phyloP scores from a whole-genome alignment of 1,140 invertebrate species.

The Platyura marginata region DNA sequence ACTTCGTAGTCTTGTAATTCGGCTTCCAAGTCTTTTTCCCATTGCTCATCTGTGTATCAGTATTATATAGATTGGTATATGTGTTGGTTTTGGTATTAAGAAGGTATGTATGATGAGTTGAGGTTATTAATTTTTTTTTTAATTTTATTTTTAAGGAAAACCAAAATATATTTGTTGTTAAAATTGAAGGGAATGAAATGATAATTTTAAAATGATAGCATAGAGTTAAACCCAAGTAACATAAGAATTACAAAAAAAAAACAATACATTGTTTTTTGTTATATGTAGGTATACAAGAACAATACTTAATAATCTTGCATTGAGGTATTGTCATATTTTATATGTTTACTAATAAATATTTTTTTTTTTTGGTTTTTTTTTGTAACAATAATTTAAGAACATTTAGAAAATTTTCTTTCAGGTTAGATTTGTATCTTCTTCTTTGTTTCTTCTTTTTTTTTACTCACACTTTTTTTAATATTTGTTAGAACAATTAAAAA shows the following conservation, averaged over 20 bases:
- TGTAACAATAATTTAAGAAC: too few species aligned
- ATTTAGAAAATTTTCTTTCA: too few species aligned
- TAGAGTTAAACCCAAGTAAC: background rate
- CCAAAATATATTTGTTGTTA: background rate
- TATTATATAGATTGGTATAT: background rate
- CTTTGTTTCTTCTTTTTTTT: background rate
- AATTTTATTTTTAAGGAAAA: background rate
- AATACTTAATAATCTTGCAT: background rate
- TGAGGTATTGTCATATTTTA: background rate
- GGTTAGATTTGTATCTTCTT: background rate
- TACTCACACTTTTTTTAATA: background rate
- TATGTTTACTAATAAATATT: background rate
- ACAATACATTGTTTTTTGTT: background rate
- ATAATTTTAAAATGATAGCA: background rate
- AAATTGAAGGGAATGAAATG: background rate
- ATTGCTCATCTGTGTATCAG: conserved; percentile 54
- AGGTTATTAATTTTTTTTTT: background rate
- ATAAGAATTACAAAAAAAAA: background rate
- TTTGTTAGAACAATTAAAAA: background rate
- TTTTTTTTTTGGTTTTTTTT: background rate
- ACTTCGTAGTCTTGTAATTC: conserved; percentile 86
- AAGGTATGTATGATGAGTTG: background rate
- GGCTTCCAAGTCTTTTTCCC: conserved; percentile 81
- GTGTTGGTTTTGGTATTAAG: background rate
- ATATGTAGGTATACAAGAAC: background rate